Base-by-base conservation (phyloP, 2,113 vertebrate genomes). In the Peucedramus taeniatus region DNA sequence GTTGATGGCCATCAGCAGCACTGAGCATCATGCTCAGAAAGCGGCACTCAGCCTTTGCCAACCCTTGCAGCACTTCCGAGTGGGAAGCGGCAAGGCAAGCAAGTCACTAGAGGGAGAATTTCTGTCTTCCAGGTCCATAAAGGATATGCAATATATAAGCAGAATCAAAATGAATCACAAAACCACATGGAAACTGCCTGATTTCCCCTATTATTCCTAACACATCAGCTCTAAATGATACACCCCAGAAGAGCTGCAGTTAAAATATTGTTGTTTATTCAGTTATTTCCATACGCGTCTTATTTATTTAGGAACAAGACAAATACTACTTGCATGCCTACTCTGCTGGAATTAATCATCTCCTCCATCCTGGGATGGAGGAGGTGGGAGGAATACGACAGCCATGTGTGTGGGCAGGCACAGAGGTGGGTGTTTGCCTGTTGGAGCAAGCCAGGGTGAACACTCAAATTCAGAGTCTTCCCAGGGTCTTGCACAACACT, bases 381-480 rank as follows among this genome's bases (percentile, higher is more conserved):
- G 81, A 92, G 83, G 81, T 77, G 63, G 93, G 95, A 94, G 56
- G 92, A 97, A 92, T 30, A 27, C 65, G 90, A 96, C 95, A 96
- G 95, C 91, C 72, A 4, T 31, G 3, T 16, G 65, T 1, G 68
- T 71, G 81, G 95, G 86, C 27, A 4, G 84, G 84, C 56, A 42
- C 33, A 18, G 92, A 86, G 90, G 88, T 57, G 95, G 87, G 88
- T 31, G 90, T 79, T 81, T 65, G 95, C 79, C 54, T 74, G 83
- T 66, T 87, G 83, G 85, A 95, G 50, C 35, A 82, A 91, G 79
- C 69, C 87, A 63, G 51, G 20, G 13, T 27, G 37, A 44, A 56
- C 33, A 5, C 74, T 61, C 88, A n/a, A 84, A 90, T 71, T 80
- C 82, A 85, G 69, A 70, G 61, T n/a, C 66, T 96, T 63, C 65